Base-by-base conservation (phyloP, 2,888 invertebrate species). In the Heliconius charithonia region DNA sequence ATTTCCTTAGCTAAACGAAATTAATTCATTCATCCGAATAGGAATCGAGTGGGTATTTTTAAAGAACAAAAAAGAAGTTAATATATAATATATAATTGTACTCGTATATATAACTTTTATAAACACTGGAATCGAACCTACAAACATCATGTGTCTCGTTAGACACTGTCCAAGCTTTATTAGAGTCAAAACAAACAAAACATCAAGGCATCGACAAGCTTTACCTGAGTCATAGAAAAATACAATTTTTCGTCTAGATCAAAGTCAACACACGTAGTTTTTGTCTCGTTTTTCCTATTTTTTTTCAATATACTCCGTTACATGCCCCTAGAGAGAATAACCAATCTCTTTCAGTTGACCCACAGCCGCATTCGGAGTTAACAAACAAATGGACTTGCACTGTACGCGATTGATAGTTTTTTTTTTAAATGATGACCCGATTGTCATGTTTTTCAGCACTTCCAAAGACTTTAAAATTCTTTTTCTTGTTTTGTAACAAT, bases 281-380 rank as follows among this genome's bases (percentile, higher is more conserved):
- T 72, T 25, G 56, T 16, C 25, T 7, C 16, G 29, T 29, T 77
- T 77, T 41, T 12, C 12, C 19, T n/a, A 27, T 76, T 69, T 76
- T 71, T 66, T 75, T 77, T 65, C 80, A 78, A 80, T 77, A 32
- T 32, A 32, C 32, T 32, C 32, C 67, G 59, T 77, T 78, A 78
- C 76, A 45, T 19, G 67, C 62, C 80, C 56, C 79, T 66, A 62
- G 79, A 79, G 80, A 74, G 74, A 70, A 79, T 45, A 74, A 74
- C 70, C 80, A 78, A 80, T 79, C 76, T 80, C 71, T 80, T 79
- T 59, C 62, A 66, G 65, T 66, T 66, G 77, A 59, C 71, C 65
- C 63, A 22, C 25, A 63, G 62, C 63, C 56, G 72, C 72, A 72
- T n/a, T 72, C 62, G 63, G 45, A 63, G n/a, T 70, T 76, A n/a